Conservation (phyloP, 2,113 vertebrate species). For the Hypocryptadius cinnamomeus region DNA sequence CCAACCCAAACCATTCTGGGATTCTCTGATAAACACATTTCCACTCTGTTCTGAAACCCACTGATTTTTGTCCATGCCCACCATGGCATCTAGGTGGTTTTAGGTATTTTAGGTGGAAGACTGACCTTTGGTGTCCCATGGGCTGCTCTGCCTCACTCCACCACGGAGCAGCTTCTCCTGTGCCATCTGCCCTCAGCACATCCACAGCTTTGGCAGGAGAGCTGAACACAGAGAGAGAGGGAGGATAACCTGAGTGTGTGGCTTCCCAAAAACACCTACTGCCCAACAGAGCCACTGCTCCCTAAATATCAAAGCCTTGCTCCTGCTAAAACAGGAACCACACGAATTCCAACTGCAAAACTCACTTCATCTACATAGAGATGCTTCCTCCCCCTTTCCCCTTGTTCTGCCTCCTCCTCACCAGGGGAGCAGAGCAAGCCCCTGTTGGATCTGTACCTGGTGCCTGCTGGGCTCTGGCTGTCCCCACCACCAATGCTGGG, state of each 20-base stretch:
- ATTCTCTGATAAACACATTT: neutral
- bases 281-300: rapidly evolving
- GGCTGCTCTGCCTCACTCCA: neutral
- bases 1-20: neutral
- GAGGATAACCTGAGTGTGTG: rapidly evolving
- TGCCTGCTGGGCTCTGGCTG: neutral
- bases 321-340: neutral
- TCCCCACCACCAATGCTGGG: neutral
- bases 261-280: neutral
- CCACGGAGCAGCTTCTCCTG: neutral
- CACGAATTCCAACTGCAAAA: neutral
- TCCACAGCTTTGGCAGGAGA: neutral
- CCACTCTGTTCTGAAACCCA: rapidly evolving
- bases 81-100: rapidly evolving
- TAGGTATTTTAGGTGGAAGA: neutral
- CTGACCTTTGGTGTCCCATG: neutral
- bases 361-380: rapidly evolving
- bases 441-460: neutral
- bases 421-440: neutral
- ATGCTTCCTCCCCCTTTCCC: neutral
- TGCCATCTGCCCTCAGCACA: neutral
- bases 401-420: rapidly evolving
- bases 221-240: neutral
- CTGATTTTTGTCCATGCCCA: neutral
- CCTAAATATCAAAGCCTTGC: neutral